These are phyloP conservation scores for Chrysemys picta DNA, from an alignment of 2,113 vertebrate genomes.

Conservation along the genomic window DNA sequence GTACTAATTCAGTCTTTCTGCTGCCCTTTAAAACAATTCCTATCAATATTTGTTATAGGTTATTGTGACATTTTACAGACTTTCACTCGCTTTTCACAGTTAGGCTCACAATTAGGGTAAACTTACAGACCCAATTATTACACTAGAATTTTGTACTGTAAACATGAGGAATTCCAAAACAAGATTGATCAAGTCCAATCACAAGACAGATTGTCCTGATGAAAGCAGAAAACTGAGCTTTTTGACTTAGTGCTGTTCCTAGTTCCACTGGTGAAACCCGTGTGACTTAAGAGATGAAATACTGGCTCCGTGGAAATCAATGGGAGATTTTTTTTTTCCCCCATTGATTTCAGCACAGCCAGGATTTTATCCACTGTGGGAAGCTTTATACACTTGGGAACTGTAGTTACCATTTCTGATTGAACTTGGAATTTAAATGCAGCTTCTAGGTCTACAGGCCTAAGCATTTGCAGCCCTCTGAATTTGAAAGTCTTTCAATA, in stretches of 20 bases:
- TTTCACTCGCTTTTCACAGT: not conserved
- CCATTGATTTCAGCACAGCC: not conserved
- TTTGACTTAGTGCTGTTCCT: not conserved
- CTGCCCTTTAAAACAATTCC: not conserved
- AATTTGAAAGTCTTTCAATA: not conserved
- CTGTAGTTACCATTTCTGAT: not conserved
- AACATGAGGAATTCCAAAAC: not conserved
- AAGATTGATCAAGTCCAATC: not conserved
- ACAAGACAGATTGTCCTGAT: not conserved
- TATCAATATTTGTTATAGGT: not conserved
- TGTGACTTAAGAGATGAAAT: not conserved
- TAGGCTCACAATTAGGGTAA: not conserved
- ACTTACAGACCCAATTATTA: not conserved
- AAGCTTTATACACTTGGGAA: not conserved
- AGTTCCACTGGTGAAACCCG: not conserved
- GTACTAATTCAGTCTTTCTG: not conserved
- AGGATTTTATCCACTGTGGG: not conserved
- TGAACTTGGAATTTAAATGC: not conserved
- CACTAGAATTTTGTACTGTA: not conserved
- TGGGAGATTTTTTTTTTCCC: no score
- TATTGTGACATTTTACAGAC: not conserved
- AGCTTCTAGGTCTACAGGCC: not conserved
- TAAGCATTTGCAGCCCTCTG: not conserved
- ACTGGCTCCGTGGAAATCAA: not conserved
- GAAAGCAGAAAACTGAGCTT: not conserved